Conservation (phyloP, 1,140 invertebrate species). For the Drosophila hydei region DNA sequence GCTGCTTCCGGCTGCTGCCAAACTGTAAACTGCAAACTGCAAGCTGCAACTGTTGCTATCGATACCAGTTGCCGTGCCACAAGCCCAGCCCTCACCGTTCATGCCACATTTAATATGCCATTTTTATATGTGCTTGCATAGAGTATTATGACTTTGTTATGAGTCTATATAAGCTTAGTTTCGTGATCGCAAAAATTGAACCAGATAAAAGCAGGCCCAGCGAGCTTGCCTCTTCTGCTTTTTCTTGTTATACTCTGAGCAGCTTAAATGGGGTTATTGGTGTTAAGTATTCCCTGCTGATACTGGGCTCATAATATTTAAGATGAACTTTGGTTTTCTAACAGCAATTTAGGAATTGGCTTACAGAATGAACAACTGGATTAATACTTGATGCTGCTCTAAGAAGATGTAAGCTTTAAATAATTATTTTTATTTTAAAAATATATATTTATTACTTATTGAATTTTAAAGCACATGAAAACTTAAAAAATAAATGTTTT, state of each 20-base stretch:
- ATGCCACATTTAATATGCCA: conserved; percentile 48
- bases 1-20: conserved; percentile 42
- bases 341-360: too few relatives aligned
- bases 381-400: too few relatives aligned
- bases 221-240: background rate
- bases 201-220: conserved; percentile 2
- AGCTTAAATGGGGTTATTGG: background rate
- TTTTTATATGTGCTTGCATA: conserved; percentile 24
- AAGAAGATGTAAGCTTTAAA: too few relatives aligned
- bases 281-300: too few relatives aligned
- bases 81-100: background rate
- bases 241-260: background rate
- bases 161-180: conserved; percentile 14
- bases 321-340: too few relatives aligned
- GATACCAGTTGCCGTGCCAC: conserved; percentile 48
- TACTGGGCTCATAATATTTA: too few relatives aligned
- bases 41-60: conserved; percentile 62
- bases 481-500: too few relatives aligned
- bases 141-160: conserved; percentile 34
- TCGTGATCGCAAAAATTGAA: conserved; percentile 12
- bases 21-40: conserved; percentile 34
- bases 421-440: too few relatives aligned
- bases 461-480: too few relatives aligned
- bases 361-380: too few relatives aligned
- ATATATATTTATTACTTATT: too few relatives aligned